These are phyloP conservation scores for Cotesia glomerata DNA, from an alignment of 1,140 invertebrate genomes.

Conservation along the genomic window DNA sequence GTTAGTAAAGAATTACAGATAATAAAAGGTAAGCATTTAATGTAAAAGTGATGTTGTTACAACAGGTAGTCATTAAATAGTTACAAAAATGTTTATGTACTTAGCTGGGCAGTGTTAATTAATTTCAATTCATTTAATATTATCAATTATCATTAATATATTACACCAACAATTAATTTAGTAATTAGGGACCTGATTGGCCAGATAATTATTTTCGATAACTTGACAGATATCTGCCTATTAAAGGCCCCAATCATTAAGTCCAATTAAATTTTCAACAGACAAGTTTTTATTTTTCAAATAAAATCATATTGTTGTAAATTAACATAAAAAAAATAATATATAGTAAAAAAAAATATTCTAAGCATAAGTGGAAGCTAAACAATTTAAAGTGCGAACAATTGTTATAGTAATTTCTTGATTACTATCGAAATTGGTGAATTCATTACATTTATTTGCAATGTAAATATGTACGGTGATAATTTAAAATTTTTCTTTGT, in stretches of 20 bases:
- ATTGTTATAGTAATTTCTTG: not conserved
- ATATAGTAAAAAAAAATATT: too few relatives aligned
- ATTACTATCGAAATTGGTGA: not conserved
- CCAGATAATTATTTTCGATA: not conserved
- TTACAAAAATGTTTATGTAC: constrained; percentile 7
- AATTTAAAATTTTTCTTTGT: not conserved
- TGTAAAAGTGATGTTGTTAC: constrained; percentile 32
- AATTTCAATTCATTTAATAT: constrained; percentile 5
- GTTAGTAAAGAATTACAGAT: too few relatives aligned
- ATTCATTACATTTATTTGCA: not conserved
- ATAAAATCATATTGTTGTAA: too few relatives aligned
- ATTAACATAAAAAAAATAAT: too few relatives aligned
- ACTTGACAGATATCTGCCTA: constrained; percentile 37
- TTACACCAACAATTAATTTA: not conserved
- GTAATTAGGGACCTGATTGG: not conserved
- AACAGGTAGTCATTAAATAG: constrained; percentile 18
- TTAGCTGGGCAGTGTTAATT: not conserved
- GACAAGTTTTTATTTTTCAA: too few relatives aligned
- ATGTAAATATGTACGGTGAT: not conserved
- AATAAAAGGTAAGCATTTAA: constrained; percentile 12
- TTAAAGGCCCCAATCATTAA: constrained; percentile 32
- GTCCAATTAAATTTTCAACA: too few relatives aligned
- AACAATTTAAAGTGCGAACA: not conserved
- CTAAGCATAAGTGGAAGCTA: too few relatives aligned
- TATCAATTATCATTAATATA: constrained; percentile 6